Evolutionary conservation across 2,888 invertebrate genomes (phyloP), one percentile per base, ranked within the genome.

Genomic region (Notocelia uddmanniana): DNA sequence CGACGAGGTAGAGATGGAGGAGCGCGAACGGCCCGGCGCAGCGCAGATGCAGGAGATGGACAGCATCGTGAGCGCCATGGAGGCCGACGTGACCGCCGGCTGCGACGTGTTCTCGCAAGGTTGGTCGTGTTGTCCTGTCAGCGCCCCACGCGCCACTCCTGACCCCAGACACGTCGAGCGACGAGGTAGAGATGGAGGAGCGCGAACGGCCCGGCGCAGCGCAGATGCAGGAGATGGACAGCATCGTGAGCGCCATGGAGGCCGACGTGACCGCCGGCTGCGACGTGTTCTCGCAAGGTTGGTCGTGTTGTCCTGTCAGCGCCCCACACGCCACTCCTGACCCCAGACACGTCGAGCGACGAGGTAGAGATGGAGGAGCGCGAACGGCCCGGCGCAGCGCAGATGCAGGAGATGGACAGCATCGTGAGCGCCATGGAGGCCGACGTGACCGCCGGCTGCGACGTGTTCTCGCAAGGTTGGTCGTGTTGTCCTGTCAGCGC

Each of bases 351-450:
- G 91, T 89, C 19, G 89, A 88, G 67, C n/a, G n/a, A n/a, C n/a
- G n/a, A n/a, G n/a, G n/a, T n/a, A n/a, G n/a, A n/a, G n/a, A n/a
- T n/a, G n/a, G 80, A 78, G 48, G 90, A 89, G 88, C 10, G 88
- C 89, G 2, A n/a, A n/a, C n/a, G n/a, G n/a, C n/a, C n/a, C n/a
- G 87, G 89, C 77, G 89, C 86, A 73, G 93, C 84, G 1, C 94
- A 94, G 81, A 92, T 92, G 31, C 77, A 88, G 2, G 93, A 94
- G 77, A 93, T 93, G 89, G 91, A 91, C 76, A 92, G 91, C 77
- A 95, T 95, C 73, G 94, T 95, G 59, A 92, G 92, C 79, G 94
- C 95, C 0, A 95, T 95, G 95, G 95, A 95, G 79, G 93, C 94
- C 2, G 94, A 95, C 73, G 94, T 85, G 79, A 91, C 83, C 62